Evolutionary conservation across 2,888 invertebrate species (phyloP).

Genomic region (Megamerina dolium): DNA sequence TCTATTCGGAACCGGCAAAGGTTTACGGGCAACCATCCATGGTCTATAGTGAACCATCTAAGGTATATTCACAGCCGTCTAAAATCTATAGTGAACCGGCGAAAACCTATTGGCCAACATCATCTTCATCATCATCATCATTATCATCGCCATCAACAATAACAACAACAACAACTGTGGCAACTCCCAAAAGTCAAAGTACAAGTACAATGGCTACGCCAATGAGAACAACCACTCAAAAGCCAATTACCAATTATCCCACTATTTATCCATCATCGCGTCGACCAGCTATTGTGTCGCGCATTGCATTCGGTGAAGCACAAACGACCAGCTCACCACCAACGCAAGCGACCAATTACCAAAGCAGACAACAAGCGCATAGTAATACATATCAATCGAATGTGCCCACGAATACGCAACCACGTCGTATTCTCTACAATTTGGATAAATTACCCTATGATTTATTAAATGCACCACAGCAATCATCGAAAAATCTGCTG

Average conservation of each 20-base stretch:
- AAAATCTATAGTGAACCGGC: constrained; percentile 53
- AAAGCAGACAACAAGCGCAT: constrained; percentile 28
- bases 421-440: constrained; percentile 46
- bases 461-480: constrained; percentile 45
- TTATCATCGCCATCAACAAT: constrained; percentile 23
- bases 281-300: constrained; percentile 42
- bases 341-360: constrained; percentile 3
- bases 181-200: constrained; percentile 18
- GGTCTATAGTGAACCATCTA: constrained; percentile 57
- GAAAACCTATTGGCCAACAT: constrained; percentile 51
- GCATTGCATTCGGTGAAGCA: constrained; percentile 43
- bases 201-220: constrained; percentile 7
- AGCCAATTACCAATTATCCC: constrained; percentile 3
- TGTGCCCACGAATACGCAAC: constrained; percentile 21
- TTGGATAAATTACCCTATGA: constrained; percentile 48
- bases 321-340: constrained; percentile 23
- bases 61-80: constrained; percentile 55
- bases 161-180: constrained; percentile 21
- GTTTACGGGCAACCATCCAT: constrained; percentile 58
- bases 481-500: constrained; percentile 28
- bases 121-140: constrained; percentile 21
- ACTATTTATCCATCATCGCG: constrained; percentile 32
- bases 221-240: constrained; percentile 2
- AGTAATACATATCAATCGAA: constrained; percentile 23
- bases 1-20: constrained; percentile 52